These are phyloP conservation scores for zebrafish (Danio rerio) DNA, from an alignment of 2,113 vertebrate genomes.

Conservation along the genomic window DNA sequence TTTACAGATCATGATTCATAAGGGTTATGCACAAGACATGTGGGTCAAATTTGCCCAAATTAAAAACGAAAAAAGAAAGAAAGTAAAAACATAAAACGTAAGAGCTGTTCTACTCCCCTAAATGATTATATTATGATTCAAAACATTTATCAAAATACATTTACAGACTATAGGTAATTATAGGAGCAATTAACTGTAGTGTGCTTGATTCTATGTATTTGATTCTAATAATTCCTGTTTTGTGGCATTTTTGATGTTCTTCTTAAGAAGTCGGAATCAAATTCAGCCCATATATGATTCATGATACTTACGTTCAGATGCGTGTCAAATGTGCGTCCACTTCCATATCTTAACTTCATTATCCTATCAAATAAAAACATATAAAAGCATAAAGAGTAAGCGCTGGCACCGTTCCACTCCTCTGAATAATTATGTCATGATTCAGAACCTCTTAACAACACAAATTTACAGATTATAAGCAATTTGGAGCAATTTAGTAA, in stretches of 20 bases:
- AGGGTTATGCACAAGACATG: no score
- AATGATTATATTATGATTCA: no score
- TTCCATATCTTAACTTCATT: not conserved
- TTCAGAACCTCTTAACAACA: not conserved
- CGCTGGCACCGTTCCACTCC: not conserved
- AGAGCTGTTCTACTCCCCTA: no score
- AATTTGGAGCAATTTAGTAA: constrained; percentile 3
- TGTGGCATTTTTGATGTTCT: not conserved
- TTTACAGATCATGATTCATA: no score
- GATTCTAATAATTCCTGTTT: not conserved
- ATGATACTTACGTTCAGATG: not conserved
- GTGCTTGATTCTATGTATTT: not conserved
- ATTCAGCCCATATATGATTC: not conserved
- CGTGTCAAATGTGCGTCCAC: not conserved
- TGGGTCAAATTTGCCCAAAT: no score
- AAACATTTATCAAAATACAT: no score
- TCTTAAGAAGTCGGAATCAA: not conserved
- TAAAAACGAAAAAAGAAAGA: no score
- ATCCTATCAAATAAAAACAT: not conserved
- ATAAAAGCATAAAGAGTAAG: not conserved
- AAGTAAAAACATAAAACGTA: no score
- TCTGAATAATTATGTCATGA: not conserved
- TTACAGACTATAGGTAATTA: no score
- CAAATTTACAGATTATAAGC: not conserved
- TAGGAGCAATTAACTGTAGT: no score